phyloP scores from a whole-genome alignment of 1,140 invertebrate species.

The Drosophila kepulauana region DNA sequence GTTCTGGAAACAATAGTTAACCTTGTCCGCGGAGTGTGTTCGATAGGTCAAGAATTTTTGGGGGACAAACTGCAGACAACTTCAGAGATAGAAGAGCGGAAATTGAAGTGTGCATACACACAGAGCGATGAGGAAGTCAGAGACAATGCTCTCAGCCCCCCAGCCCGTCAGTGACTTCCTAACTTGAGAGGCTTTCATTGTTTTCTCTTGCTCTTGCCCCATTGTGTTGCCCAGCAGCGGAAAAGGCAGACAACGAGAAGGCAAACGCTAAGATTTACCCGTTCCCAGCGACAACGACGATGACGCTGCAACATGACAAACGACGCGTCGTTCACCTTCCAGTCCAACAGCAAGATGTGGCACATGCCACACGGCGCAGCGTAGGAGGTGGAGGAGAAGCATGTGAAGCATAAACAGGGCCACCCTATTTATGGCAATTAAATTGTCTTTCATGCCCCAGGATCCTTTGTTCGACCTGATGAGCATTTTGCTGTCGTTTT shows the following conservation, averaged over 20 bases:
- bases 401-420: constrained; percentile 30
- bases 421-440: constrained; percentile 67
- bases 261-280: constrained; percentile 37
- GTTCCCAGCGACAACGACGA: constrained; percentile 1
- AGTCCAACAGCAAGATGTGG: constrained; percentile 1
- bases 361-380: not conserved
- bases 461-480: constrained; percentile 43
- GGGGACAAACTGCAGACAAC: not conserved
- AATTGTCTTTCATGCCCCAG: constrained; percentile 43
- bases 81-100: constrained; percentile 22
- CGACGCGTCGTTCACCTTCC: constrained; percentile 23
- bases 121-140: constrained; percentile 19
- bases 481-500: constrained; percentile 47
- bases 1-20: constrained; percentile 10
- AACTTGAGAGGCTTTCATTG: constrained; percentile 5
- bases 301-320: constrained; percentile 23
- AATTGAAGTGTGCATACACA: constrained; percentile 20
- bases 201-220: constrained; percentile 16
- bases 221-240: constrained; percentile 23
- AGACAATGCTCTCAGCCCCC: constrained; percentile 15
- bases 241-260: constrained; percentile 22
- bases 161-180: not conserved
- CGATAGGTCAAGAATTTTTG: constrained; percentile 33
- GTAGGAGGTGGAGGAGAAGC: not conserved
- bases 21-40: constrained; percentile 27